Conservation (phyloP, 2,797 vertebrate genomes). For the Gambelia wislizenii region DNA sequence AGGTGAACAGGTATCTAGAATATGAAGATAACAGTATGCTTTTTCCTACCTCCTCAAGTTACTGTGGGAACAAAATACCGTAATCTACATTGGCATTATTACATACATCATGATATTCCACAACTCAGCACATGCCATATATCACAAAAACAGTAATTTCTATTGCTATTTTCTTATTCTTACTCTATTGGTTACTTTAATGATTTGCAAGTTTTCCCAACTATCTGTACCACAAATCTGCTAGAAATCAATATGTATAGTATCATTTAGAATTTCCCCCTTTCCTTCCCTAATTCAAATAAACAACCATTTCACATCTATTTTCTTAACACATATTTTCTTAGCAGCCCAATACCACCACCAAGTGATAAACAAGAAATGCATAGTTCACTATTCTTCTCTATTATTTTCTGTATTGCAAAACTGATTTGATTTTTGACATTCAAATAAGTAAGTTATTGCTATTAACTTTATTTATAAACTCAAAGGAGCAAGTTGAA, state of each 20-base stretch:
- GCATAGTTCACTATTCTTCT: neutral
- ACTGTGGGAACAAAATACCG: neutral
- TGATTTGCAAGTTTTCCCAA: neutral
- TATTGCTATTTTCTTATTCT: neutral
- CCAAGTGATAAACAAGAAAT: neutral
- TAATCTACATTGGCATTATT: neutral
- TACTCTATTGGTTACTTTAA: neutral
- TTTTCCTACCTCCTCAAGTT: neutral
- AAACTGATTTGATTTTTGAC: neutral
- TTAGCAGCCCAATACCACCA: neutral
- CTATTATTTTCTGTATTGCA: neutral
- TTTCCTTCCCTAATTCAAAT: neutral
- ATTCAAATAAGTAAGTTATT: neutral
- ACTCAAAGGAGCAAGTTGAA: neutral
- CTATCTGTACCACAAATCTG: neutral
- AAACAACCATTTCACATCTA: neutral
- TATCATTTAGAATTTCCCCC: neutral
- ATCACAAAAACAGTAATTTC: neutral
- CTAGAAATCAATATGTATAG: neutral
- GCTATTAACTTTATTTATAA: too few species aligned
- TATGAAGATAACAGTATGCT: neutral
- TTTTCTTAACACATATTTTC: constrained; percentile 2
- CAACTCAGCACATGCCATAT: neutral
- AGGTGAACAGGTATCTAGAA: neutral
- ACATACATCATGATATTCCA: neutral